Evolutionary conservation across 2,797 vertebrate species (phyloP), one percentile per base, ranked within the genome.

Genomic region (Rhynchotus rufescens): DNA sequence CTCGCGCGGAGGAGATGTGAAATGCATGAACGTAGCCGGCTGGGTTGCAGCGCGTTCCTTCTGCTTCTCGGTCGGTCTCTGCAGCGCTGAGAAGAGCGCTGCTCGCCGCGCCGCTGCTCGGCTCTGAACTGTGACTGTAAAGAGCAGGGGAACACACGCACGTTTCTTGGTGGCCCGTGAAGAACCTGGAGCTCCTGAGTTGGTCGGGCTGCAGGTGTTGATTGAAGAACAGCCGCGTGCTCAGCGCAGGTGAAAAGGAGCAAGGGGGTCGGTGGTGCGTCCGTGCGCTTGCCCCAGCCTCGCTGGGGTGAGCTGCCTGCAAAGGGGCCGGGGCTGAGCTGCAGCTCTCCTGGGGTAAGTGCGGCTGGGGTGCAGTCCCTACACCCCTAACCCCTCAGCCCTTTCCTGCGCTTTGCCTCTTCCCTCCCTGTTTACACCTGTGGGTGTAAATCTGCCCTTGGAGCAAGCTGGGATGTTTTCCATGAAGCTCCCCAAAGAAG

Each of bases 81-180:
- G 92, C 96, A 97, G 95, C 66, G 84, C 93, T 97, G 95, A 97
- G 96, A 95, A 92, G 91, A 74, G 67, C 82, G 65, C 87, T 92
- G 68, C 89, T 95, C 90, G 91, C 82, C 61, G 82, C 96, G 95
- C 95, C 69, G 59, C 93, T 96, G 91, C 92, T 93, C 86, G 90
- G 87, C 88, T 82, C 77, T 82, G 94, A 95, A 97, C 95, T 96
- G 93, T 77, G 92, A 95, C 97, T 97, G 94, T 93, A 91, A 96
- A 96, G 93, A 96, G 93, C 93, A 90, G 95, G 89, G 93, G 96
- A 96, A 90, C 92, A 94, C 95, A 88, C 96, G 89, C 95, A 97
- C 87, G 96, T 97, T 89, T 92, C 77, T 94, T 71, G 94, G 73
- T 97, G 96, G 96, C 94, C 95, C 90, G 89, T 82, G 88, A 94